Evolutionary conservation across 2,113 vertebrate genomes (phyloP), one percentile per base, ranked within the genome.

Genomic region (Callospermophilus lateralis): DNA sequence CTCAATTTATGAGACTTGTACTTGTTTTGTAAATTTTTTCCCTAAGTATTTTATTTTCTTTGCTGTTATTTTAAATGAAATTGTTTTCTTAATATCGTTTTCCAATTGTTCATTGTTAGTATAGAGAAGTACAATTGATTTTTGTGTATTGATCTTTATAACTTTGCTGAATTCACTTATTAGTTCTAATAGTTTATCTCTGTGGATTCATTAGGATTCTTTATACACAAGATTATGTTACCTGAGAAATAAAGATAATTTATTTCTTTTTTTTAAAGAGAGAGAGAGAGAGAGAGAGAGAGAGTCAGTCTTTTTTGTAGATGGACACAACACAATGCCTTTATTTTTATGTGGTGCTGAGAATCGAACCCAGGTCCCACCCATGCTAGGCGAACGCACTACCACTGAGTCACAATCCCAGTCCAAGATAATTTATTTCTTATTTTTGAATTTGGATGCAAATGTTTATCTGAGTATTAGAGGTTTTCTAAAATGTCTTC

Each of bases 1-100:
- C 65, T 84, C 48, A 72, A 9, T 34, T 3, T 70, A 68, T 7
- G 20, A n/a, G 72, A 83, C 16, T 78, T 65, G 6, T 51, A 45
- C 30, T 90, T 91, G 34, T 19, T 83, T 86, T 37, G 37, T 81
- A 94, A 76, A 91, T 61, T 79, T 85, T 22, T 86, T 74, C 37
- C 16, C 55, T 30, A 73, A 65, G 53, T 80, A 37, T 84, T 87
- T 73, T 68, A 84, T 53, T 30, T 12, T 85, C 87, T 68, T 81
- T 87, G 48, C 42, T 39, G 19, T 28, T 77, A 37, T 85, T 48
- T 51, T 79, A 79, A 45, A 37, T 78, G 10, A 6, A 84, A 51
- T 61, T 77, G 8, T 51, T 90, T 70, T 84, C 9, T 68, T 72
- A 20, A 17, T 51, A 17, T 24, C 22, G 76, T 61, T 85, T 84